Percentiles rank a stretch among this genome's conserved stretches.
phyloP scores from a whole-genome alignment of 1,140 invertebrate species.

The Euwallacea fornicatus region DNA sequence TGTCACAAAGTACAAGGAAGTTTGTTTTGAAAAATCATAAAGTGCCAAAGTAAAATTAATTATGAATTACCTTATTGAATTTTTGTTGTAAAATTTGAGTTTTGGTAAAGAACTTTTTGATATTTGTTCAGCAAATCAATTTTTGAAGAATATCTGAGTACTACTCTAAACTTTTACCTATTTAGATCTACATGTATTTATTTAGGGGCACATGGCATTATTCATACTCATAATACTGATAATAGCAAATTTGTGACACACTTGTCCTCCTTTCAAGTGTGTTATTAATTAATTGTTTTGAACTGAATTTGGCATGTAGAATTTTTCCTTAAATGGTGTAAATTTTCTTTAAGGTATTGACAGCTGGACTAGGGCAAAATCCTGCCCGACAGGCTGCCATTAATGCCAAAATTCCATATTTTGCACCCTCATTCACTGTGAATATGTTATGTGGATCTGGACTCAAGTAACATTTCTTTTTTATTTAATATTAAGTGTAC shows the following conservation, averaged over 20 bases:
- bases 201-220: too few relatives aligned
- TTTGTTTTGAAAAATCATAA: too few relatives aligned
- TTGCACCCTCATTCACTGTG: constrained; percentile 73
- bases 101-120: background rate
- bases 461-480: constrained; percentile 61
- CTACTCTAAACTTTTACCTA: too few relatives aligned
- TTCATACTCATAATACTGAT: too few relatives aligned
- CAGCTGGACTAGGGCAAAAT: constrained; percentile 80
- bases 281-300: background rate
- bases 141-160: too few relatives aligned
- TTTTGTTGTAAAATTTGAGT: background rate
- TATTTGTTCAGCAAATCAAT: too few relatives aligned
- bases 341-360: constrained; percentile 59
- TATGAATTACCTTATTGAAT: too few relatives aligned
- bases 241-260: too few relatives aligned
- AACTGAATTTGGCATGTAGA: background rate
- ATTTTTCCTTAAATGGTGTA: background rate
- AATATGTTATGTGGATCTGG: constrained; percentile 90
- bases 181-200: too few relatives aligned
- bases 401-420: constrained; percentile 73
- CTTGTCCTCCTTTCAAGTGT: background rate
- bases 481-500: too few relatives aligned
- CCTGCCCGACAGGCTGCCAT: constrained; percentile 80
- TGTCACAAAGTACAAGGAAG: too few relatives aligned
- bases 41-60: too few relatives aligned